A percentile compares a stretch with the other conserved stretches of the same genome.
These are phyloP conservation scores for Scaptomyza tumidula DNA, from an alignment of 2,888 invertebrate genomes.

Conservation along the genomic window DNA sequence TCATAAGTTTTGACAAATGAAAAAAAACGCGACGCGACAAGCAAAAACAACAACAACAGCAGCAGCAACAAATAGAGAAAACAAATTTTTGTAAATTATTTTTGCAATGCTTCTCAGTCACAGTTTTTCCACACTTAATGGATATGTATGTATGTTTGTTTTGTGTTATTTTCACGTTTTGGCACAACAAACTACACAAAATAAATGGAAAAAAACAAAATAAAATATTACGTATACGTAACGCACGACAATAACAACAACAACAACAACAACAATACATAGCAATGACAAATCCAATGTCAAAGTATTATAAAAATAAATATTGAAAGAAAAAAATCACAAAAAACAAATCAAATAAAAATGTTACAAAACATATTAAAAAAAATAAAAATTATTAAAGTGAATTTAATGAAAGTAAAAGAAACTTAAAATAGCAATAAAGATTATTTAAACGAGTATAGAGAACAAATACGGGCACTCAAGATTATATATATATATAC, in stretches of 20 bases:
- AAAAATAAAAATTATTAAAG: not conserved
- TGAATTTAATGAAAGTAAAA: too few relatives aligned
- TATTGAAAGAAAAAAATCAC: conserved; percentile 45
- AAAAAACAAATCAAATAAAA: conserved; percentile 3
- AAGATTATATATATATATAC: not conserved
- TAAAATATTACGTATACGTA: conserved; percentile 74
- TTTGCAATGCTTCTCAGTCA: conserved; percentile 8
- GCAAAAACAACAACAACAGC: conserved; percentile 24
- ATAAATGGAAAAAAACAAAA: conserved; percentile 13
- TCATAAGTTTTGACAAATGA: conserved; percentile 13
- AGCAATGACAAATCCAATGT: conserved; percentile 83
- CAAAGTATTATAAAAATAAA: conserved; percentile 80
- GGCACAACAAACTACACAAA: conserved; percentile 25
- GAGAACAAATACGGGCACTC: not conserved
- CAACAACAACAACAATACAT: conserved; percentile 38
- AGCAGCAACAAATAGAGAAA: conserved; percentile 18
- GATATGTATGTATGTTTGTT: not conserved
- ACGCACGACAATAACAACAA: conserved; percentile 51
- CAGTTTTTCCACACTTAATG: conserved; percentile 28
- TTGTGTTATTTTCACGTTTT: conserved; percentile 30
- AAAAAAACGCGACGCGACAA: conserved; percentile 43
- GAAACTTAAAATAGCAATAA: not conserved
- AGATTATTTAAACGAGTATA: not conserved
- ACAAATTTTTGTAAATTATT: conserved; percentile 3
- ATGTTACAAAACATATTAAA: not conserved